Base-by-base conservation (phyloP, 1,140 invertebrate species). In the Amyelois transitella region DNA sequence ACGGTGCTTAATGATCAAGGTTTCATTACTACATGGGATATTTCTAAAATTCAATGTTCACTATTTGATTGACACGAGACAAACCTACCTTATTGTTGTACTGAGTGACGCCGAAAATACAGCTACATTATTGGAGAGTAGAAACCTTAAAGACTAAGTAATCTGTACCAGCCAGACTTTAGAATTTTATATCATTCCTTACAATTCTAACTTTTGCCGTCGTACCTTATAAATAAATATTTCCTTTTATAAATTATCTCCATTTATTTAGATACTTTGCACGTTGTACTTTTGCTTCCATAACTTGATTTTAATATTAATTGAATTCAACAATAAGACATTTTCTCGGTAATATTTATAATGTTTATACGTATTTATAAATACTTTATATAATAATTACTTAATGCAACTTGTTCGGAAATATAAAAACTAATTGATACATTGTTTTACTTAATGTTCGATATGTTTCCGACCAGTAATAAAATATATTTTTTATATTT, bases 131-230 rank as follows among this genome's bases (percentile, higher is more conserved):
- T 51, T 52, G 14, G 18, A 58, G 60, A 54, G 55, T 64, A 65
- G 43, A 64, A 69, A 69, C 55, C 61, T 64, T 59, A 58, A 44
- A 20, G n/a, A n/a, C n/a, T 45, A 56, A 66, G 24, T 38, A 50
- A 62, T 64, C 68, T 71, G 68, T 55, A 58, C 68, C 66, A 68
- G 70, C 61, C 62, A 73, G 70, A 70, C 43, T 53, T 25, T 58
- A 21, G 17, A 38, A 38, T 38, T 38, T 38, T 32, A 32, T 14
- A 14, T 55, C 58, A 32, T 22, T 48, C 43, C 43, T 38, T 47
- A 51, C 38, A 43, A 28, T 24, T 0, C 45, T 51, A 57, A 19
- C 38, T 50, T 51, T 43, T 50, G n/a, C 3, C n/a, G 45, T 47
- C 44, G 22, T 20, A 21, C 45, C 45, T 48, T 20, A 48, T 48